Conservation (phyloP, 1,140 invertebrate genomes). For the Drosophila kurseongensis region DNA sequence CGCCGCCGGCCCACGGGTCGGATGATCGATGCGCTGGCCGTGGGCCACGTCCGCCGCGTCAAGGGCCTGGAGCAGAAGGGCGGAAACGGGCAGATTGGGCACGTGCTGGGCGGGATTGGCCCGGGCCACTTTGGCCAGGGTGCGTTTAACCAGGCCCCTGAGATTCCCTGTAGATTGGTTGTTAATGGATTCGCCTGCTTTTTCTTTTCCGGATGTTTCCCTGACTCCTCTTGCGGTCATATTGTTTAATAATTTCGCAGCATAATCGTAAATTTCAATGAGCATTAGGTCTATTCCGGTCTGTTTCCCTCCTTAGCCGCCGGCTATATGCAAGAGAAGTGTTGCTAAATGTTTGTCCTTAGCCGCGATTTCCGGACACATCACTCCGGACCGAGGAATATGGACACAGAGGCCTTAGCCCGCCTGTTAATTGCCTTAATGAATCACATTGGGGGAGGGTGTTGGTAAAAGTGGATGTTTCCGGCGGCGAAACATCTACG, state of each 20-base stretch:
- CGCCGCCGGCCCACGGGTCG: conserved; percentile 6
- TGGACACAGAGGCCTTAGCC: background rate
- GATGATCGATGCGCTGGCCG: conserved; percentile 41
- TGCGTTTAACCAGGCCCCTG: background rate
- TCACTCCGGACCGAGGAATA: background rate
- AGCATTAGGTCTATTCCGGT: conserved; percentile 49
- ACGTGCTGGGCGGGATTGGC: conserved; percentile 58
- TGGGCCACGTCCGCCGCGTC: conserved; percentile 32
- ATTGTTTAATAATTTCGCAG: conserved; percentile 80
- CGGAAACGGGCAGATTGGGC: conserved; percentile 46
- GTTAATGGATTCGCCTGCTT: background rate
- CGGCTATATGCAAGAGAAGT: conserved; percentile 56
- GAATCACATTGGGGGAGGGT: conserved; percentile 47
- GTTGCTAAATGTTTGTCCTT: conserved; percentile 43
- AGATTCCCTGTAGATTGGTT: background rate
- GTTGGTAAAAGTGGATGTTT: background rate
- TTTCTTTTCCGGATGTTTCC: conserved; percentile 14
- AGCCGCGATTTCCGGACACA: conserved; percentile 3
- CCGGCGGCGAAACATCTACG: conserved; percentile 20
- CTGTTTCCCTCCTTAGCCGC: background rate
- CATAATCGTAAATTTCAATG: conserved; percentile 78
- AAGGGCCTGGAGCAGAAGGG: conserved; percentile 50
- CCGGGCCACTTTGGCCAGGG: conserved; percentile 24
- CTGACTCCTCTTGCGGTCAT: conserved; percentile 64
- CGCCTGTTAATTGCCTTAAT: conserved; percentile 63